Evolutionary conservation across 2,888 invertebrate species (phyloP).

Genomic region (Torymus auratus): DNA sequence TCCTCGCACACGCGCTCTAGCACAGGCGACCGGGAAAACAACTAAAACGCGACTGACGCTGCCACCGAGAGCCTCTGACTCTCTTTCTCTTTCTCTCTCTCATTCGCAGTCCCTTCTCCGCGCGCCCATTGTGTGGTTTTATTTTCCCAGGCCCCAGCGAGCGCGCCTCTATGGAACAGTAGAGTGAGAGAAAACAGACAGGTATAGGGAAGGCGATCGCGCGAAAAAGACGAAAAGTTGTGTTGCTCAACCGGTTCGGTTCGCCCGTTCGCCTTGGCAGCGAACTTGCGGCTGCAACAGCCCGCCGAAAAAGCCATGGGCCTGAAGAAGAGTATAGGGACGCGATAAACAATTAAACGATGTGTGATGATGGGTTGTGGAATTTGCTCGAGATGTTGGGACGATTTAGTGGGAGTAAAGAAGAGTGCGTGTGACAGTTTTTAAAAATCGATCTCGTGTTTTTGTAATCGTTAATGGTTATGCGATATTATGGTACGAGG

Average conservation of each 20-base stretch:
- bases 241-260: slow-evolving; percentile 19
- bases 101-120: not conserved
- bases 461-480: too few species aligned
- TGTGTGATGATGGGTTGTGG: not conserved
- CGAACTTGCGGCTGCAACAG: slow-evolving; percentile 28
- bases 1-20: not conserved
- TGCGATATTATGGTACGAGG: too few species aligned
- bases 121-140: slow-evolving; percentile 4
- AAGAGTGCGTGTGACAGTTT: too few species aligned
- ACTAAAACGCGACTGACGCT: slow-evolving; percentile 15
- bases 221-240: slow-evolving; percentile 2
- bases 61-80: too few species aligned
- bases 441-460: too few species aligned
- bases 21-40: slow-evolving; percentile 7
- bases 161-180: too few species aligned
- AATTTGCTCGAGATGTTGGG: too few species aligned
- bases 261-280: slow-evolving; percentile 31
- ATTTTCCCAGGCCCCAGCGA: not conserved
- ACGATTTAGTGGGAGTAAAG: too few species aligned
- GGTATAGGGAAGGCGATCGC: too few species aligned
- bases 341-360: too few species aligned
- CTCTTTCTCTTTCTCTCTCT: not conserved
- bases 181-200: too few species aligned
- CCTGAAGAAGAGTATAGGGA: not conserved
- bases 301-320: not conserved